These are phyloP conservation scores for Copidosoma aretas DNA, from an alignment of 2,888 invertebrate genomes.

Conservation along the genomic window DNA sequence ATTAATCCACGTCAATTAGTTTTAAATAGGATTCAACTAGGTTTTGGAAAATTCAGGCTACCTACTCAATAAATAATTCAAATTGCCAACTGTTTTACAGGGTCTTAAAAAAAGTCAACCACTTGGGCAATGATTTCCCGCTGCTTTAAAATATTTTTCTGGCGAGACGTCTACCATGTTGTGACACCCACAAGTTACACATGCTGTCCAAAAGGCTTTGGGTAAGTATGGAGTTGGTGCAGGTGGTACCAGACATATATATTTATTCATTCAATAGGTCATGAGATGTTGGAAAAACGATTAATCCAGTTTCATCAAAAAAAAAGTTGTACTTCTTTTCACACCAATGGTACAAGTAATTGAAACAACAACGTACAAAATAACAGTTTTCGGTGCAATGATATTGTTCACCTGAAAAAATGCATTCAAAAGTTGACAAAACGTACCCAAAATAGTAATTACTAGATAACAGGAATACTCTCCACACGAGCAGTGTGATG, in stretches of 20 bases:
- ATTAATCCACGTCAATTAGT: no score
- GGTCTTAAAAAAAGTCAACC: conserved; percentile 92
- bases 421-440: conserved; percentile 76
- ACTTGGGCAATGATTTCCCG: conserved; percentile 84
- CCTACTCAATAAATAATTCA: no score
- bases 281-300: conserved; percentile 84
- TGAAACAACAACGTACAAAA: conserved; percentile 89
- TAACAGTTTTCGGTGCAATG: conserved; percentile 94
- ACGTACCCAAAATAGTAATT: conserved; percentile 95
- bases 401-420: conserved; percentile 82
- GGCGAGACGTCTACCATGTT: conserved; percentile 88
- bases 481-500: conserved; percentile 86
- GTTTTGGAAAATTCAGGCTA: no score
- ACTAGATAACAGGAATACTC: conserved; percentile 95
- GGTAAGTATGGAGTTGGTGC: conserved; percentile 90
- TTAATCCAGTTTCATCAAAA: conserved; percentile 88
- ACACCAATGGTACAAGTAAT: conserved; percentile 99
- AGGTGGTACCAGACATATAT: conserved; percentile 96
- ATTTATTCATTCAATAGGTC: conserved; percentile 91
- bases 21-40: no score
- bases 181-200: conserved; percentile 83
- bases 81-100: conserved; percentile 60
- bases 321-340: conserved; percentile 88
- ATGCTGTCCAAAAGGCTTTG: conserved; percentile 81
- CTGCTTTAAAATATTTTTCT: conserved; percentile 82